phyloP scores from a whole-genome alignment of 1,140 invertebrate genomes.

The Subanguina moxae region DNA sequence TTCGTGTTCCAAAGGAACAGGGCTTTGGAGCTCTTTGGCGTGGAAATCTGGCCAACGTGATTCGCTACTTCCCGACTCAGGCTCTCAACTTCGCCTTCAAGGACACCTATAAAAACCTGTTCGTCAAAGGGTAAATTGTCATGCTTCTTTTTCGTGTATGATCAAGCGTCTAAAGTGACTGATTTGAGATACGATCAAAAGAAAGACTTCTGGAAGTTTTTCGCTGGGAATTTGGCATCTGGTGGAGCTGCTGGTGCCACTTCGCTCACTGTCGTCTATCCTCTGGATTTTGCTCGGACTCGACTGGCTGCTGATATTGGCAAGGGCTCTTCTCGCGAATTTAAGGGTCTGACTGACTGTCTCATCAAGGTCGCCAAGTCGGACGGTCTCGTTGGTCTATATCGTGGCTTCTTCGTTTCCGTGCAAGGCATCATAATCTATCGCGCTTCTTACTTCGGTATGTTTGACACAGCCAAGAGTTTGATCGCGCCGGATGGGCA shows the following conservation, averaged over 20 bases:
- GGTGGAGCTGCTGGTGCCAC: slow-evolving; percentile 59
- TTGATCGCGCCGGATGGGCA: slow-evolving; percentile 52
- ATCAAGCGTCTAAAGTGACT: not conserved
- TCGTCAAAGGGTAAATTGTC: slow-evolving; percentile 65
- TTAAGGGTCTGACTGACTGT: slow-evolving; percentile 59
- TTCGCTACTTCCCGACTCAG: slow-evolving; percentile 49
- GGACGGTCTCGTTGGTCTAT: slow-evolving; percentile 58
- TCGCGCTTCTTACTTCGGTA: slow-evolving; percentile 59
- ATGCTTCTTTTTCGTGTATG: not conserved
- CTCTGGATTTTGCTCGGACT: slow-evolving; percentile 60
- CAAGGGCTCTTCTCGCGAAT: slow-evolving; percentile 52
- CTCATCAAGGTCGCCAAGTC: slow-evolving; percentile 58
- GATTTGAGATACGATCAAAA: slow-evolving; percentile 67
- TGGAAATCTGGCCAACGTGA: slow-evolving; percentile 47
- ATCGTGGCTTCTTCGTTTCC: slow-evolving; percentile 59
- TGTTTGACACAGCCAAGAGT: slow-evolving; percentile 59
- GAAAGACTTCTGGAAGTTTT: slow-evolving; percentile 79
- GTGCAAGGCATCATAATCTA: slow-evolving; percentile 60
- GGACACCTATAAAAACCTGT: slow-evolving; percentile 48
- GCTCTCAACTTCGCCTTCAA: slow-evolving; percentile 54
- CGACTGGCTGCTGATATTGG: slow-evolving; percentile 58
- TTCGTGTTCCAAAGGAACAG: too few relatives aligned
- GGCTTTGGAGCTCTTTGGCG: slow-evolving; percentile 42
- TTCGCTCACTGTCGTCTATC: slow-evolving; percentile 60
- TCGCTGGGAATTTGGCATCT: slow-evolving; percentile 65